Evolutionary conservation across 2,113 vertebrate genomes (phyloP).

Genomic region (Procavia capensis): DNA sequence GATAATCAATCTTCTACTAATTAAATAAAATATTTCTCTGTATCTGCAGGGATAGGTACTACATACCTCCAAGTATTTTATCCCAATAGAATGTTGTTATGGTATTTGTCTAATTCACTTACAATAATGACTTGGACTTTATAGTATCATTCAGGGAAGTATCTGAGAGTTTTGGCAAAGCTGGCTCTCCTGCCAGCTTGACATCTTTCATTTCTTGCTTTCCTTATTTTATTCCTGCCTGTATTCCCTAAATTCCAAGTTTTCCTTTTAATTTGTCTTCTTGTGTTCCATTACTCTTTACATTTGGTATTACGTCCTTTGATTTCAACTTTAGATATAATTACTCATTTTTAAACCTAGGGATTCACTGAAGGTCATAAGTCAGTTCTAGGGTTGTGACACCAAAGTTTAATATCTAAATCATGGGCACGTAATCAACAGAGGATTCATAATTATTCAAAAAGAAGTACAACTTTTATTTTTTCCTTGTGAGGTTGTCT

Average conservation of each 20-base stretch:
- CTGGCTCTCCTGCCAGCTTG: not conserved
- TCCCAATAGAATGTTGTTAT: conserved; percentile 18
- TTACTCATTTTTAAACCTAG: conserved; percentile 16
- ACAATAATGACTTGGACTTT: conserved; percentile 9
- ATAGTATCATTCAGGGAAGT: not conserved
- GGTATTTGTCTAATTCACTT: conserved; percentile 52
- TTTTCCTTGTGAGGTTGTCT: not conserved
- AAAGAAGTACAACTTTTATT: not conserved
- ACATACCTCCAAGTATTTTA: conserved; percentile 53
- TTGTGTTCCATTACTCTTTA: conserved; percentile 13
- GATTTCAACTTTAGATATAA: not conserved
- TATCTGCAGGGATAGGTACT: conserved; percentile 59
- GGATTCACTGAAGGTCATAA: not conserved
- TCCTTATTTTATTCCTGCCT: not conserved
- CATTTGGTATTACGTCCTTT: not conserved
- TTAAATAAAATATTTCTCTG: conserved; percentile 67
- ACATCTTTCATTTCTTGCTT: not conserved
- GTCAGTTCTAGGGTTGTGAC: not conserved
- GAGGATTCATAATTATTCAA: not conserved
- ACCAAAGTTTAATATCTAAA: not conserved
- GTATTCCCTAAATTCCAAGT: not conserved
- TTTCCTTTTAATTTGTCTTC: not conserved
- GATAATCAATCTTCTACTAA: conserved; percentile 66
- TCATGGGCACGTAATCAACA: not conserved
- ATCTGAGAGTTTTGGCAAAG: not conserved